These are phyloP conservation scores for Lacanobia wlatinum DNA, from an alignment of 2,888 invertebrate genomes.

Conservation along the genomic window DNA sequence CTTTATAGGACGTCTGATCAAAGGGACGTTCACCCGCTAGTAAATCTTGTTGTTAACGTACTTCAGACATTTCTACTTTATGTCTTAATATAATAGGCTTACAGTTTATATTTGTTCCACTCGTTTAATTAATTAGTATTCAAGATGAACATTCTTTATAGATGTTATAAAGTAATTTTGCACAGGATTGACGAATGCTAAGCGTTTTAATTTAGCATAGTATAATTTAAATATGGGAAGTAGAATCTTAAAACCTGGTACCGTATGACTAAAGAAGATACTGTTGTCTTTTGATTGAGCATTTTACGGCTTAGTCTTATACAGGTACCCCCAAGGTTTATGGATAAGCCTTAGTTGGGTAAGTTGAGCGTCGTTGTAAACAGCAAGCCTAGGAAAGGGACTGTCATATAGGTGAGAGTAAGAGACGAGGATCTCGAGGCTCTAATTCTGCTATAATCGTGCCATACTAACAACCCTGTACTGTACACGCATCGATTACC, in stretches of 20 bases:
- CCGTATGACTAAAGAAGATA: background rate
- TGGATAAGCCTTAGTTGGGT: background rate
- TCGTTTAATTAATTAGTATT: conserved; percentile 17
- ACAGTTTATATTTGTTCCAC: conserved; percentile 12
- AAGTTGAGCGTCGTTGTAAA: background rate
- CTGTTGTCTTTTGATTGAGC: conserved; percentile 1
- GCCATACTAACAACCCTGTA: background rate
- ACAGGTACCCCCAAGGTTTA: too few species aligned
- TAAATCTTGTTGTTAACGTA: conserved; percentile 33
- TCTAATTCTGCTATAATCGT: background rate
- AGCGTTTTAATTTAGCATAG: background rate
- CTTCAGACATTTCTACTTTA: conserved; percentile 27
- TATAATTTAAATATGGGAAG: conserved; percentile 1
- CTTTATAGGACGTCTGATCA: conserved; percentile 60
- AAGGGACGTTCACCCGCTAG: conserved; percentile 47
- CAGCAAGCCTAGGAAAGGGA: background rate
- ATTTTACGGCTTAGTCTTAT: background rate
- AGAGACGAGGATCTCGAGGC: too few species aligned
- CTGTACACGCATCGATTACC: background rate
- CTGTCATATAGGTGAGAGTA: too few species aligned
- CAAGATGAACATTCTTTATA: background rate
- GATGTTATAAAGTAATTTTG: background rate
- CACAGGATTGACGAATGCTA: background rate
- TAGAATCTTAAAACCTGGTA: background rate
- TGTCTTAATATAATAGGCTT: conserved; percentile 64